phyloP scores from a whole-genome alignment of 1,140 invertebrate species.

The Lethrus apterus region DNA sequence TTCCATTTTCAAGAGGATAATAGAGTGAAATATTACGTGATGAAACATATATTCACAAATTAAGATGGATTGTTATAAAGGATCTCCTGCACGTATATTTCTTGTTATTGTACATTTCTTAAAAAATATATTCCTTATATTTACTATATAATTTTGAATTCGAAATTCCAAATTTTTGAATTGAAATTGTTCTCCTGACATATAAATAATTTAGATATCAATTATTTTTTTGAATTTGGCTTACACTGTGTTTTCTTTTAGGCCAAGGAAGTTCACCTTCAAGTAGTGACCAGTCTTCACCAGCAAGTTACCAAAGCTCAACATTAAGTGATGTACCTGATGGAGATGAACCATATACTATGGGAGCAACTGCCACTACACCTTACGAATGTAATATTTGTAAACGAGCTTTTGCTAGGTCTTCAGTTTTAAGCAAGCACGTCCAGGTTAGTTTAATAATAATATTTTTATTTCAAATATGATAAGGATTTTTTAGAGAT shows the following conservation, averaged over 20 bases:
- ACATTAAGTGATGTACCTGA: conserved; percentile 46
- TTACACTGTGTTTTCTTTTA: too few species aligned
- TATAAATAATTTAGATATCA: too few species aligned
- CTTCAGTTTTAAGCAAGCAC: conserved; percentile 84
- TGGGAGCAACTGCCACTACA: conserved; percentile 63
- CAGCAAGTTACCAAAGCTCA: conserved; percentile 19
- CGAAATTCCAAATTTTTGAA: too few species aligned
- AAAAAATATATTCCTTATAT: too few species aligned
- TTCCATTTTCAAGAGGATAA: conserved; percentile 22
- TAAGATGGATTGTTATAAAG: conserved; percentile 28
- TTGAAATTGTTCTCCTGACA: too few species aligned
- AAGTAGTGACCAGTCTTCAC: conserved; percentile 24
- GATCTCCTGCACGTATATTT: too few species aligned
- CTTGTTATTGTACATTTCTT: too few species aligned
- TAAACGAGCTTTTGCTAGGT: conserved; percentile 80
- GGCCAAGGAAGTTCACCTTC: conserved; percentile 47
- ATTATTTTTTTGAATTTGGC: too few species aligned
- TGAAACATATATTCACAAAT: conserved; percentile 22
- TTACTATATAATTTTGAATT: too few species aligned
- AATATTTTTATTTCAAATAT: too few species aligned
- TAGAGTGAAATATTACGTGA: conserved; percentile 26
- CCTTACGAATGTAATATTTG: conserved; percentile 54
- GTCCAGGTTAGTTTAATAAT: conserved; percentile 80
- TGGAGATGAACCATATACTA: conserved; percentile 54
- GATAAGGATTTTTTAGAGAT: too few species aligned